These are phyloP conservation scores for Sciurus niger DNA, from an alignment of 2,113 vertebrate genomes.

Conservation along the genomic window DNA sequence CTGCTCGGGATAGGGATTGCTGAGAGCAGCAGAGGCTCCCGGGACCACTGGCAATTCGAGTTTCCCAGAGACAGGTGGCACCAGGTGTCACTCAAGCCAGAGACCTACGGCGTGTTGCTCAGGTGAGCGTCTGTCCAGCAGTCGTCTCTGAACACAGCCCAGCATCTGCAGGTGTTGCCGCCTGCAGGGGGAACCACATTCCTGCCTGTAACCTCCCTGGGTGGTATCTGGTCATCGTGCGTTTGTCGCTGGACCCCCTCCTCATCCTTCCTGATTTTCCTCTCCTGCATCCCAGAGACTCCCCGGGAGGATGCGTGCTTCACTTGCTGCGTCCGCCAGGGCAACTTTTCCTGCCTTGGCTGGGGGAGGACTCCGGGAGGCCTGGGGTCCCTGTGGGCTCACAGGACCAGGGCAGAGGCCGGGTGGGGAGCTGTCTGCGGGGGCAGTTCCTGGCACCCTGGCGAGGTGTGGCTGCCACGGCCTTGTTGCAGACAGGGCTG, in stretches of 20 bases:
- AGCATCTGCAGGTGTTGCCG: constrained; percentile 20
- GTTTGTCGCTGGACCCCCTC: neutral
- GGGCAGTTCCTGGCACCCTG: neutral
- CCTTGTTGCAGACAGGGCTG: accelerated
- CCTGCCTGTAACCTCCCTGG: neutral
- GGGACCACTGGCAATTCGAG: constrained; percentile 49
- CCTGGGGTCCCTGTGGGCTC: neutral
- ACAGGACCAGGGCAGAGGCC: neutral
- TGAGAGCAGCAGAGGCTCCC: constrained; percentile 2
- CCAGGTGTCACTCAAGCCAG: constrained; percentile 73
- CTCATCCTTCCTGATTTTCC: neutral
- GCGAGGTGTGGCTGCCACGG: accelerated
- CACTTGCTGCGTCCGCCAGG: neutral
- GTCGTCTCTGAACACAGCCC: neutral
- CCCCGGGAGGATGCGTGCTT: neutral
- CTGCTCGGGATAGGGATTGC: neutral
- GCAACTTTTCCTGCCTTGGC: neutral
- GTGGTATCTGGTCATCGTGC: neutral
- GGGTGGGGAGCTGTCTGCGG: neutral
- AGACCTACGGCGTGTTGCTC: constrained; percentile 68
- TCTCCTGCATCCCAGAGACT: neutral
- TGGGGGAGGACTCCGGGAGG: neutral
- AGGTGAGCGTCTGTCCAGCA: constrained; percentile 63
- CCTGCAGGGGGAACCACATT: neutral
- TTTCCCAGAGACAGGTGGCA: constrained; percentile 66